These are phyloP conservation scores for Episyrphus balteatus DNA, from an alignment of 1,140 invertebrate species.

Conservation along the genomic window DNA sequence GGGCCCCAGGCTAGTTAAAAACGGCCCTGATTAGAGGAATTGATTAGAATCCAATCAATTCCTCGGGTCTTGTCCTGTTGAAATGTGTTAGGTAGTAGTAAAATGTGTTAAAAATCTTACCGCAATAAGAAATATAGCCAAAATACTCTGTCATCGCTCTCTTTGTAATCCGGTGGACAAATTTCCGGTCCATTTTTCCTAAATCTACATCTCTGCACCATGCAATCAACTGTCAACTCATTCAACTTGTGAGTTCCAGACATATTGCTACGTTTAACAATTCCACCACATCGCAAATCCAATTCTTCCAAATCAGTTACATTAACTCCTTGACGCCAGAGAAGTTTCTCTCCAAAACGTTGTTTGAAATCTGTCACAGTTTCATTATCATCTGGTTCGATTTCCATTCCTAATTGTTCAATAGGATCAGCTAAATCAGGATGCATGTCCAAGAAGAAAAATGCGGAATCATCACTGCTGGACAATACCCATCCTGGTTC, in stretches of 20 bases:
- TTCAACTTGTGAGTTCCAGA: conserved; percentile 41
- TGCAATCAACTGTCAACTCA: conserved; percentile 47
- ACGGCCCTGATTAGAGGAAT: no score
- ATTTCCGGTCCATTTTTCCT: conserved; percentile 53
- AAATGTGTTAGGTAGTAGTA: no score
- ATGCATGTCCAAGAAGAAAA: conserved; percentile 55
- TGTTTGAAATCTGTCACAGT: conserved; percentile 54
- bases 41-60: no score
- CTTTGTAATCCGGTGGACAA: conserved; percentile 61
- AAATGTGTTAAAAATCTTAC: no score
- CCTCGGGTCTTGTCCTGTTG: no score
- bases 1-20: no score
- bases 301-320: conserved; percentile 55
- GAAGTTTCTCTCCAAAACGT: conserved; percentile 49
- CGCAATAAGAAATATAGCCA: conserved; percentile 64
- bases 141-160: conserved; percentile 60
- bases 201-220: conserved; percentile 56
- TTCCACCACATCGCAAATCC: conserved; percentile 57
- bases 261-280: conserved; percentile 51
- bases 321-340: conserved; percentile 52
- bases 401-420: conserved; percentile 58
- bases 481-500: conserved; percentile 28
- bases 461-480: conserved; percentile 41
- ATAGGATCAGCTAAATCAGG: conserved; percentile 54
- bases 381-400: conserved; percentile 54